Base-by-base conservation (phyloP, 2,797 vertebrate species). In the Yasuhikotakia modesta region DNA sequence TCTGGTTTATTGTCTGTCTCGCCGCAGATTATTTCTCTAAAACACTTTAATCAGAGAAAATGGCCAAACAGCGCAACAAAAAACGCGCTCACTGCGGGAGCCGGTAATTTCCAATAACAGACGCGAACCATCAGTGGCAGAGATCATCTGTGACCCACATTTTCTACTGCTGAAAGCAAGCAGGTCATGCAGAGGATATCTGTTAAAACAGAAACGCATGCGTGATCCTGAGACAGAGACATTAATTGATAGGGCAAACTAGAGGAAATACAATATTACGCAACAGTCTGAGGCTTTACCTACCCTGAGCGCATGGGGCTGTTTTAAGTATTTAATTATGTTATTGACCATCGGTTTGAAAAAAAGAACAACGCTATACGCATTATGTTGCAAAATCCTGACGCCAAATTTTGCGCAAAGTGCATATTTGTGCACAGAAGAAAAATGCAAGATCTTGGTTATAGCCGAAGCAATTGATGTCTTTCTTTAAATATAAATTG, bases 1-100 rank as follows among this genome's bases (percentile, higher is more conserved):
- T 87, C 79, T 74, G 86, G 85, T 71, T 87, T 76, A 84, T 87
- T 85, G 64, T 57, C 79, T 70, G 81, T 85, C 83, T 83, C 85
- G 79, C 86, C 85, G 86, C 55, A 57, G 57, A 67, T 61, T 1
- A 55, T 53, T 70, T 7, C 39, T 60, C 32, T 35, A 53, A 13
- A 55, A 13, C 61, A 39, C 30, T 48, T 64, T 43, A 8, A 67
- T 73, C 17, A 21, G 52, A 73, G 35, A 65, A 76, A 48, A 21
- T 45, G 74, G 12, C 19, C 8, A 24, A 46, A n/a, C 69, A 74
- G 39, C 46, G 32, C 32, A 35, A 53, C 11, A 45, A 52, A 32
- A 61, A 63, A 22, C 66, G 57, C 55, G 45, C 46, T 50, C 53
- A 58, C 74, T 32, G 21, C 58, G 52, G 53, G 71, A 76, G 48